These are phyloP conservation scores for Habropoda laboriosa DNA, from an alignment of 1,140 invertebrate genomes.

Conservation along the genomic window DNA sequence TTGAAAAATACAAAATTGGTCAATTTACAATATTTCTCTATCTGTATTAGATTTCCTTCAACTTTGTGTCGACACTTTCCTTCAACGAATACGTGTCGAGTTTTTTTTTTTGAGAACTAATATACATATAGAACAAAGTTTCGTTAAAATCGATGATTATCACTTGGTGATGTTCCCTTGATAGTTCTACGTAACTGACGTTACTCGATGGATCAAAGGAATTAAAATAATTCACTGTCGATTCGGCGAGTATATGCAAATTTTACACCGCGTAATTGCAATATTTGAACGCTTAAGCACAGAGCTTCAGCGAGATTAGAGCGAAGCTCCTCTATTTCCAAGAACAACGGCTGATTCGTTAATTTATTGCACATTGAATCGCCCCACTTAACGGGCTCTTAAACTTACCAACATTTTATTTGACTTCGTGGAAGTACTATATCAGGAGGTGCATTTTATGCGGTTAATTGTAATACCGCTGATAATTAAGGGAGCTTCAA, in stretches of 20 bases:
- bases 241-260: background rate
- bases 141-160: too few relatives aligned
- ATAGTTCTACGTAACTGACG: too few relatives aligned
- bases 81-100: too few relatives aligned
- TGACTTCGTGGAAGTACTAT: background rate
- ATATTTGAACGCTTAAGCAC: too few relatives aligned
- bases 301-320: background rate
- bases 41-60: too few relatives aligned
- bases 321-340: background rate
- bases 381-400: background rate
- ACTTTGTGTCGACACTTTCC: too few relatives aligned
- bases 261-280: background rate
- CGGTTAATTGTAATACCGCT: background rate
- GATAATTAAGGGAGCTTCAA: slow-evolving; percentile 3
- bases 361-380: background rate
- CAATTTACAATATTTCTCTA: too few relatives aligned
- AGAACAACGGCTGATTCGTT: background rate
- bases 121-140: too few relatives aligned
- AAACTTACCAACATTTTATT: background rate
- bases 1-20: too few relatives aligned
- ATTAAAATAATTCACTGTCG: background rate
- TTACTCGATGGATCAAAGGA: too few relatives aligned
- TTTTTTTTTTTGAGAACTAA: too few relatives aligned
- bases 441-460: background rate
- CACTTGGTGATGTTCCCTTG: too few relatives aligned